Percentiles rank a stretch among this genome's conserved stretches.
These are phyloP conservation scores for Xiphias gladius DNA, from an alignment of 2,113 vertebrate species.

Conservation along the genomic window DNA sequence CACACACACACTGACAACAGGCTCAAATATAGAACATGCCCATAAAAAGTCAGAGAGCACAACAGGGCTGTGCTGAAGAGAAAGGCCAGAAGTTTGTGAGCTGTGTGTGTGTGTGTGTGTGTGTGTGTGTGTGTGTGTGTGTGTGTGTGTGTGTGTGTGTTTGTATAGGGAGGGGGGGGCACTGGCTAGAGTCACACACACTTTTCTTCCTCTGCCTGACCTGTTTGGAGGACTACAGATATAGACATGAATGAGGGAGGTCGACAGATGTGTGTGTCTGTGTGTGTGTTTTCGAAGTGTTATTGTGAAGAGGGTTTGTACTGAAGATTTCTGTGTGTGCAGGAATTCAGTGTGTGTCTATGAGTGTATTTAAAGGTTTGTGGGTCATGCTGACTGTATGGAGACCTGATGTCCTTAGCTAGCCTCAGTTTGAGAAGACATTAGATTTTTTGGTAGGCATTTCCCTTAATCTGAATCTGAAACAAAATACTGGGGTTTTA, in stretches of 20 bases:
- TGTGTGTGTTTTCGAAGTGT: background rate
- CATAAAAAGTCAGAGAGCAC: constrained; percentile 97
- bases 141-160: constrained; percentile 24
- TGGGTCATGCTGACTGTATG: constrained; percentile 32
- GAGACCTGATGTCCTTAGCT: background rate
- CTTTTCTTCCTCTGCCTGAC: constrained; percentile 30
- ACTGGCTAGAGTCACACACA: constrained; percentile 40
- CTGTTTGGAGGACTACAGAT: constrained; percentile 29
- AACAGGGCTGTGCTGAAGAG: constrained; percentile 79
- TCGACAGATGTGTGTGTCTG: constrained; percentile 9
- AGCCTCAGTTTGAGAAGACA: background rate
- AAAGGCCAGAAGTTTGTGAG: constrained; percentile 70
- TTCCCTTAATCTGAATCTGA: constrained; percentile 3
- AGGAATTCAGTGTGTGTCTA: background rate
- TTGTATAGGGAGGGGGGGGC: background rate
- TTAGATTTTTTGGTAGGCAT: background rate
- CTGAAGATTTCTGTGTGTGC: background rate
- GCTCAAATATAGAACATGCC: constrained; percentile 99
- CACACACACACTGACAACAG: constrained; percentile 83
- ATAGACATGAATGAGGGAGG: constrained; percentile 33
- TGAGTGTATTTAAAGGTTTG: constrained; percentile 23
- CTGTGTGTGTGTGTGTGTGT: constrained; percentile 36
- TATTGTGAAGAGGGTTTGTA: background rate
- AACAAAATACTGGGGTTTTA: background rate
- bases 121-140: constrained; percentile 52